A percentile compares a stretch with the other conserved stretches of the same genome.
phyloP scores from a whole-genome alignment of 2,797 vertebrate species.

The Nyctibius grandis region DNA sequence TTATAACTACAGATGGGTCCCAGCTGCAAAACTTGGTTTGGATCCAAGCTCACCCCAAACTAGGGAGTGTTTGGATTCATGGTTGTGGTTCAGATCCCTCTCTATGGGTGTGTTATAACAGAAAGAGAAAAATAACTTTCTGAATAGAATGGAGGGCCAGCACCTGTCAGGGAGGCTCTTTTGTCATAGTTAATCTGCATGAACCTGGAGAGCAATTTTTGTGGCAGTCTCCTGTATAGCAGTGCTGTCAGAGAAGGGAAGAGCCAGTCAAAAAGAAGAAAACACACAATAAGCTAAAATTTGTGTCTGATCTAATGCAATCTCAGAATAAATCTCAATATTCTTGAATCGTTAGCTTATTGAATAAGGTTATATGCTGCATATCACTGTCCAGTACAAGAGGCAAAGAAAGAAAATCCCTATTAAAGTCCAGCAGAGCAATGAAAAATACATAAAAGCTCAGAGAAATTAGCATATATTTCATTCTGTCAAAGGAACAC shows the following conservation, averaged over 20 bases:
- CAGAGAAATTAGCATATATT: background rate
- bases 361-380: background rate
- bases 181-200: background rate
- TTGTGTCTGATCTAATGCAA: background rate
- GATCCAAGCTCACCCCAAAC: slow-evolving; percentile 33
- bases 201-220: background rate
- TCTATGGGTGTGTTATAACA: background rate
- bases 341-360: background rate
- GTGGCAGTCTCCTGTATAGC: background rate
- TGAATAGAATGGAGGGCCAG: background rate
- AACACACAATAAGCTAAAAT: background rate
- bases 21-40: slow-evolving; percentile 33
- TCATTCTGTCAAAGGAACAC: background rate
- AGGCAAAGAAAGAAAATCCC: background rate
- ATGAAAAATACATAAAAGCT: slow-evolving; percentile 6
- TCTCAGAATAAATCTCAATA: background rate
- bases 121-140: background rate
- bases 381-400: background rate
- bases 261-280: background rate
- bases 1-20: slow-evolving; percentile 37
- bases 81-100: background rate
- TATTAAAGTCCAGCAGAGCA: background rate
- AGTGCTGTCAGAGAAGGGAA: background rate
- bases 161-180: background rate
- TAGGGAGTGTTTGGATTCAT: background rate